A percentile compares a stretch with the other conserved stretches of the same genome.
Evolutionary conservation across 2,113 vertebrate genomes (phyloP).

Genomic region (Gulo gulo): DNA sequence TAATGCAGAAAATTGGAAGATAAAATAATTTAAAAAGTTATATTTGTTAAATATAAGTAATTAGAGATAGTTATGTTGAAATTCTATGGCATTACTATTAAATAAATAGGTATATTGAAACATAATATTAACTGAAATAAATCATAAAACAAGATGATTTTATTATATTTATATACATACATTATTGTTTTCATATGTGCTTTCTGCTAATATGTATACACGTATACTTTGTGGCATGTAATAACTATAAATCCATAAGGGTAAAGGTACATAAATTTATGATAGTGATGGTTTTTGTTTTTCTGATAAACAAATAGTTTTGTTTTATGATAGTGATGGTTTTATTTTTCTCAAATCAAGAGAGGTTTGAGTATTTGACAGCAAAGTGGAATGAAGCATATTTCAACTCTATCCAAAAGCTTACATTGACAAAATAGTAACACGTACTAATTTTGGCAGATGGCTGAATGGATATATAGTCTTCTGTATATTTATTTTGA

Average conservation of each 20-base stretch:
- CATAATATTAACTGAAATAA: not conserved
- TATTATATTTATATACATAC: not conserved
- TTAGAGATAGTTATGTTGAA: not conserved
- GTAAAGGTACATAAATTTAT: not conserved
- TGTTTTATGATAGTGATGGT: too few species aligned
- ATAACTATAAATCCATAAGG: not conserved
- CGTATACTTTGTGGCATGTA: not conserved
- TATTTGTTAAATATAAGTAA: not conserved
- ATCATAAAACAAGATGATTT: not conserved
- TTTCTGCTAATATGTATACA: not conserved
- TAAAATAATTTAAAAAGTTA: not conserved
- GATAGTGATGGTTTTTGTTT: too few species aligned
- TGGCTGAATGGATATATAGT: not conserved
- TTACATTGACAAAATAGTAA: not conserved
- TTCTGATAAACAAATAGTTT: too few species aligned
- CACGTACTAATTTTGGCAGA: not conserved
- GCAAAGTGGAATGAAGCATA: not conserved
- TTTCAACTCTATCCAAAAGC: not conserved
- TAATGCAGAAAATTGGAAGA: not conserved
- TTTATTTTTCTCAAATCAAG: too few species aligned
- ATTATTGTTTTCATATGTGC: not conserved
- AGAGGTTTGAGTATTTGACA: not conserved
- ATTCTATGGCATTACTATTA: not conserved
- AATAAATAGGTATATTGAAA: not conserved
- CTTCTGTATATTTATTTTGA: too few species aligned